These are phyloP conservation scores for Caenorhabditis latens DNA, from an alignment of 1,140 invertebrate species.

Conservation along the genomic window DNA sequence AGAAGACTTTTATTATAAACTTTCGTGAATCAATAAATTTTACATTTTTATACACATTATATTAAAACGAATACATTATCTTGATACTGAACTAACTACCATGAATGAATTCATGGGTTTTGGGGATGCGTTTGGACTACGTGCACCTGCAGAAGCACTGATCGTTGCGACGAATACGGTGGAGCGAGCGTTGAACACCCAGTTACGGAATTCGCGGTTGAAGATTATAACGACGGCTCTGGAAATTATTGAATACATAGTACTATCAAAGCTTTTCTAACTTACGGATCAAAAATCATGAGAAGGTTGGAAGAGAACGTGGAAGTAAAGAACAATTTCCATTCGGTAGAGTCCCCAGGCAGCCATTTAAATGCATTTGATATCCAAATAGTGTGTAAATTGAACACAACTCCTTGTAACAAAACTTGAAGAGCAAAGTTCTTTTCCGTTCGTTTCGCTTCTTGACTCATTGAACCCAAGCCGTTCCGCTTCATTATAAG, in stretches of 20 bases:
- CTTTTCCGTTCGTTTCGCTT: neutral
- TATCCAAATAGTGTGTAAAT: neutral
- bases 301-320: neutral
- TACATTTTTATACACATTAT: too few species aligned
- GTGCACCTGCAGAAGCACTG: neutral
- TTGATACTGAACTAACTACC: too few species aligned
- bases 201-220: conserved; percentile 8
- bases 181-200: neutral
- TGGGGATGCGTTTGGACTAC: neutral
- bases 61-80: too few species aligned
- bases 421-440: neutral
- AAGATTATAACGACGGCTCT: conserved; percentile 2
- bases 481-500: neutral
- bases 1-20: too few species aligned
- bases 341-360: neutral
- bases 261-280: neutral
- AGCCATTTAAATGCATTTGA: conserved; percentile 3
- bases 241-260: neutral
- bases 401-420: conserved; percentile 1
- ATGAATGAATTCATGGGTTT: too few species aligned
- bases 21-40: too few species aligned
- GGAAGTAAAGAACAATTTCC: conserved; percentile 1
- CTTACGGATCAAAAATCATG: conserved; percentile 29
- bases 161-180: conserved; percentile 12
- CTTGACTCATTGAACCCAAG: neutral